phyloP scores from a whole-genome alignment of 1,140 invertebrate genomes.

The Trachelipus rathkii region DNA sequence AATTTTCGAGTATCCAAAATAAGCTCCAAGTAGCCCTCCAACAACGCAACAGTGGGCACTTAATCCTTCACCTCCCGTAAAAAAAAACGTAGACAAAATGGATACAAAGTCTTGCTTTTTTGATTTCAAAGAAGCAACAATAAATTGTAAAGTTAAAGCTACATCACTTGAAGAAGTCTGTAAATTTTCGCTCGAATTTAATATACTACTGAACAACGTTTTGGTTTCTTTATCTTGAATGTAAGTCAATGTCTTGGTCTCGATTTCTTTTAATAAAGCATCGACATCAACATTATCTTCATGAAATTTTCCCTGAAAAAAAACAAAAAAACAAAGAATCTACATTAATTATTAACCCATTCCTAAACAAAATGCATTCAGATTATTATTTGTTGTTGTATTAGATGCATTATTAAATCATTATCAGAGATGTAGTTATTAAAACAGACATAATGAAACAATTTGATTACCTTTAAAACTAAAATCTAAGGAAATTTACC shows the following conservation, averaged over 20 bases:
- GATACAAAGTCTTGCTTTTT: background rate
- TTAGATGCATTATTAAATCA: too few relatives aligned
- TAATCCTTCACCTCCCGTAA: constrained; percentile 36
- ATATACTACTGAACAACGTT: background rate
- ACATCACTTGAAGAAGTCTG: background rate
- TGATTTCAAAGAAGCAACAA: background rate
- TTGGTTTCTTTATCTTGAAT: background rate
- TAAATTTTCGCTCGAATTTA: background rate
- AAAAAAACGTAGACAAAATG: constrained; percentile 17
- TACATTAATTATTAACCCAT: too few relatives aligned
- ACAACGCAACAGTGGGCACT: constrained; percentile 36
- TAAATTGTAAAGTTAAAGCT: background rate
- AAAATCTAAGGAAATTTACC: too few relatives aligned
- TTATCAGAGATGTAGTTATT: too few relatives aligned
- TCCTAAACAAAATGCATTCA: too few relatives aligned
- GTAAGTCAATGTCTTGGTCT: background rate
- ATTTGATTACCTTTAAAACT: too few relatives aligned
- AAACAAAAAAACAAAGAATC: too few relatives aligned
- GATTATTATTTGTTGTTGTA: too few relatives aligned
- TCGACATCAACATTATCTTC: background rate
- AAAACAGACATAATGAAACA: too few relatives aligned
- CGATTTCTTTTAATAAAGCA: background rate
- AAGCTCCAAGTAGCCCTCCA: constrained; percentile 35
- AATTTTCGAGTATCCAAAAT: constrained; percentile 35
- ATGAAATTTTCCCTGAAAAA: background rate